These are phyloP conservation scores for Phymorhynchus buccinoides DNA, from an alignment of 1,140 invertebrate genomes.

Conservation along the genomic window DNA sequence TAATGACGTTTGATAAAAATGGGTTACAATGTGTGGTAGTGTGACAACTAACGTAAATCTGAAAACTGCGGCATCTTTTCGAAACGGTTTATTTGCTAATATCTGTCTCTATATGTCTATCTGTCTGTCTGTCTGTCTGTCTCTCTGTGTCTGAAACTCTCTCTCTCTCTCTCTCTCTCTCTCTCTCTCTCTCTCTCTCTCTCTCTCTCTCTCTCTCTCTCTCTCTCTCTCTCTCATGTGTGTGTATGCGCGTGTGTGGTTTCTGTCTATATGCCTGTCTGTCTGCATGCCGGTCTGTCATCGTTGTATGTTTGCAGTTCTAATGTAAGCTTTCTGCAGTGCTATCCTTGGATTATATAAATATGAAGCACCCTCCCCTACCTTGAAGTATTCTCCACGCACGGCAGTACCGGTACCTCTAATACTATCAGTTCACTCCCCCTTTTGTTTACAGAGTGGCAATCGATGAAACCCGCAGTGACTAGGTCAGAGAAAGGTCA, in stretches of 20 bases:
- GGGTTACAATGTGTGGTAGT: not conserved
- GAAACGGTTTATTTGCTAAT: not conserved
- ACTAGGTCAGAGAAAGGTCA: conserved; percentile 35
- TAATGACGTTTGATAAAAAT: not conserved
- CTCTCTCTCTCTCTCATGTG: not conserved
- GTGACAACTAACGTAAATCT: no score
- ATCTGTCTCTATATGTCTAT: not conserved
- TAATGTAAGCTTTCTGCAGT: not conserved
- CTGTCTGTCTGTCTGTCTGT: not conserved
- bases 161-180: not conserved
- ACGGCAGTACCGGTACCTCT: no score
- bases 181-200: not conserved
- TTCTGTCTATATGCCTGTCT: no score
- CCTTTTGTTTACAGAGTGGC: conserved; percentile 27
- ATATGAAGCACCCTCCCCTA: no score
- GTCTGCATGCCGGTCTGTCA: no score
- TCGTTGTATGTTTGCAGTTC: not conserved
- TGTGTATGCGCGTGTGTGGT: not conserved
- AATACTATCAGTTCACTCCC: no score
- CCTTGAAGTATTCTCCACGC: no score
- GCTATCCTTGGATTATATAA: not conserved
- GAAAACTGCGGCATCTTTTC: no score
- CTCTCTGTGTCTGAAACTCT: not conserved
- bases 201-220: conserved; percentile 10
- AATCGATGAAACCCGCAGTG: conserved; percentile 35